phyloP scores from a whole-genome alignment of 2,888 invertebrate species.

The Masnerella sp. region DNA sequence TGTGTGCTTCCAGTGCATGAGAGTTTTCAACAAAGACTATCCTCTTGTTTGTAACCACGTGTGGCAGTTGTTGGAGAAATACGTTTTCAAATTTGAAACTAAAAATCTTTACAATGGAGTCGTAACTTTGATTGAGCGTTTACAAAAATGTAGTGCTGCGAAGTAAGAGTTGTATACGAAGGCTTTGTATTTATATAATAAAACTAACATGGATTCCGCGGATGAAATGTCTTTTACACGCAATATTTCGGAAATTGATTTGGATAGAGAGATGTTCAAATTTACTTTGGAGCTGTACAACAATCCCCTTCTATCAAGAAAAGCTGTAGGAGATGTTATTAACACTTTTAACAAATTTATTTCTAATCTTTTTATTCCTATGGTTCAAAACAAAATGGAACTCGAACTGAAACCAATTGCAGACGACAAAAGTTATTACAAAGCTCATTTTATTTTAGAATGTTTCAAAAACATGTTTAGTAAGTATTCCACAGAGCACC shows the following conservation, averaged over 20 bases:
- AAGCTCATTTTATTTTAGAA: slow-evolving; percentile 9
- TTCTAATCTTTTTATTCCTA: slow-evolving; percentile 22
- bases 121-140: no score
- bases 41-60: slow-evolving; percentile 35
- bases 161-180: no score
- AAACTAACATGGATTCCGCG: no score
- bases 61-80: slow-evolving; percentile 40
- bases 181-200: no score
- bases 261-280: slow-evolving; percentile 34
- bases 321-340: slow-evolving; percentile 30
- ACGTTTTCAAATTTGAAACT: slow-evolving; percentile 15
- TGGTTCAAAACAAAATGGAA: slow-evolving; percentile 30
- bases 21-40: slow-evolving; percentile 10
- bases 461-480: neutral
- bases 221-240: no score
- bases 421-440: slow-evolving; percentile 6
- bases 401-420: slow-evolving; percentile 9
- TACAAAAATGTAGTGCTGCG: no score
- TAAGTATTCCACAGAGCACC: slow-evolving; percentile 35
- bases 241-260: no score
- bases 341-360: slow-evolving; percentile 16
- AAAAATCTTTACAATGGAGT: neutral
- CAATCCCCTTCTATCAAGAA: slow-evolving; percentile 36
- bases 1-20: slow-evolving; percentile 32
- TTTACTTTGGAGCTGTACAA: slow-evolving; percentile 37